Evolutionary conservation across 2,888 invertebrate species (phyloP).

Genomic region (Apamea anceps): DNA sequence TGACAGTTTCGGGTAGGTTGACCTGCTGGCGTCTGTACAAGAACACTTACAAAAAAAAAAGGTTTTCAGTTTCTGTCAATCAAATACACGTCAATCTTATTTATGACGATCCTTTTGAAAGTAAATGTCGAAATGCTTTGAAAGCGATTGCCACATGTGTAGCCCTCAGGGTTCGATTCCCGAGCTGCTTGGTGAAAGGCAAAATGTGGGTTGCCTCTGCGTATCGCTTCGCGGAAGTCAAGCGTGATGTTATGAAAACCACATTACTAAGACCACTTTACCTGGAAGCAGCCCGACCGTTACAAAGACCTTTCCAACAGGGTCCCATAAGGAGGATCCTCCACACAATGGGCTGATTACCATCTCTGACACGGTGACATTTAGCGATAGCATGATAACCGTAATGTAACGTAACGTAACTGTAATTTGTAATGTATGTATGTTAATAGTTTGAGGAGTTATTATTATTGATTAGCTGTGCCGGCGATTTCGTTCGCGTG

Average conservation of each 20-base stretch:
- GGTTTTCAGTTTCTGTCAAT: too few relatives aligned
- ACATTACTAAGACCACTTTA: neutral
- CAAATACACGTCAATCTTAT: too few relatives aligned
- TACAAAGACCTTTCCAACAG: slow-evolving; percentile 24
- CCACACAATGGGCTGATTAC: slow-evolving; percentile 41
- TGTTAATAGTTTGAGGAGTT: slow-evolving; percentile 16
- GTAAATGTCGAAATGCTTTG: too few relatives aligned
- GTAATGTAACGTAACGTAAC: slow-evolving; percentile 41
- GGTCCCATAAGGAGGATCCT: neutral
- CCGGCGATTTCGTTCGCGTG: too few relatives aligned
- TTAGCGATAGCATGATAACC: slow-evolving; percentile 37
- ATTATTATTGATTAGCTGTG: neutral
- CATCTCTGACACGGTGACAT: slow-evolving; percentile 49
- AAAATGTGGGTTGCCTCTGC: too few relatives aligned
- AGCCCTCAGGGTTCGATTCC: too few relatives aligned
- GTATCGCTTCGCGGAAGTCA: neutral
- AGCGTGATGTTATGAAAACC: neutral
- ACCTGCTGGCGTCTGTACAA: too few relatives aligned
- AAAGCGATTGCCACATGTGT: too few relatives aligned
- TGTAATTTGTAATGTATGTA: slow-evolving; percentile 25
- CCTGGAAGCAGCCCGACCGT: slow-evolving; percentile 19
- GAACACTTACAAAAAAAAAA: too few relatives aligned
- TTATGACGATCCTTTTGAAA: too few relatives aligned
- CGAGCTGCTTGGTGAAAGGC: too few relatives aligned
- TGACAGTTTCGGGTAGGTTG: too few relatives aligned